phyloP scores from a whole-genome alignment of 2,797 vertebrate species.

The Loris lydekkerianus region DNA sequence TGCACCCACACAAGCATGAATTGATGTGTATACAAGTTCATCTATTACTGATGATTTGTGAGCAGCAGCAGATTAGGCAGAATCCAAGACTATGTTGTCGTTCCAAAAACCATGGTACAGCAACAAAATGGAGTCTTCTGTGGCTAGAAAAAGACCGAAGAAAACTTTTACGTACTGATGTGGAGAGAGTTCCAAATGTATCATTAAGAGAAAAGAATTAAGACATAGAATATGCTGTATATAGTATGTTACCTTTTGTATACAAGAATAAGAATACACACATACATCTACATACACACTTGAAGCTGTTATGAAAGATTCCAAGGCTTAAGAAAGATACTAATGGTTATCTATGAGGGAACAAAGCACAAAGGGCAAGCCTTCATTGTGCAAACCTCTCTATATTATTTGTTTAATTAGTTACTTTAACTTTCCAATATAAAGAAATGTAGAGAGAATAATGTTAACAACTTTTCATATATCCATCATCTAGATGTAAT shows the following conservation, averaged over 20 bases:
- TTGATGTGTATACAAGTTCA: not conserved
- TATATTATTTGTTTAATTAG: not conserved
- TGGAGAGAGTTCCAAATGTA: not conserved
- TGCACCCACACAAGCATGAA: not conserved
- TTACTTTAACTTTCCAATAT: slow-evolving; percentile 38
- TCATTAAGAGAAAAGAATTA: not conserved
- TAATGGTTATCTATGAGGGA: not conserved
- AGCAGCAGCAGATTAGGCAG: not conserved
- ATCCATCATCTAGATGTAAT: not conserved
- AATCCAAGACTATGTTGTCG: not conserved
- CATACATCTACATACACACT: not conserved
- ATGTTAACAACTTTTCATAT: not conserved
- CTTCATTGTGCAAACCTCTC: not conserved
- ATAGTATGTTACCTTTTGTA: not conserved
- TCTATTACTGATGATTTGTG: not conserved
- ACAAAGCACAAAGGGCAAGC: not conserved
- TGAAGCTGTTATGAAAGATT: not conserved
- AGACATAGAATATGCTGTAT: not conserved
- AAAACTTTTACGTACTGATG: not conserved
- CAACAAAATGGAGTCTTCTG: slow-evolving; percentile 34
- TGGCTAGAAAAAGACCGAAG: not conserved
- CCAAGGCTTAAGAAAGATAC: not conserved
- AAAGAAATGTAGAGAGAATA: slow-evolving; percentile 36
- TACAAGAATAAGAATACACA: not conserved
- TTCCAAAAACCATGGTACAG: not conserved